These are phyloP conservation scores for Chamaea fasciata DNA, from an alignment of 2,113 vertebrate genomes.

Conservation along the genomic window DNA sequence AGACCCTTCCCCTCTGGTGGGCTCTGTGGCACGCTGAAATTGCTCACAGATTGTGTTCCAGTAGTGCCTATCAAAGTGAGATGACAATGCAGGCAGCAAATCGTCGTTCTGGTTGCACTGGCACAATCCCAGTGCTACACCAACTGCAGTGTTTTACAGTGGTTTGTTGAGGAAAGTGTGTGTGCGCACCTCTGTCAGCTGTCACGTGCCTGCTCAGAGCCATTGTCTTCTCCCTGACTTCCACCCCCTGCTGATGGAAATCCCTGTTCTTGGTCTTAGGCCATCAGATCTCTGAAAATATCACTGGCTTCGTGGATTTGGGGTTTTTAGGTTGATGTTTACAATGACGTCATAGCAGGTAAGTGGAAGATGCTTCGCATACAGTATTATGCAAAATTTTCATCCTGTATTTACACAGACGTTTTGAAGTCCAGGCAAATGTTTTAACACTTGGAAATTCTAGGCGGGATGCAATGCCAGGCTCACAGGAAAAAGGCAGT, in stretches of 20 bases:
- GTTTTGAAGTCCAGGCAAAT: background rate
- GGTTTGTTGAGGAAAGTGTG: background rate
- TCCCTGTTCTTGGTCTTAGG: background rate
- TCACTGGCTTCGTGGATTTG: background rate
- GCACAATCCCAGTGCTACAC: background rate
- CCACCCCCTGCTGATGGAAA: background rate
- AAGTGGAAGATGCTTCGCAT: background rate
- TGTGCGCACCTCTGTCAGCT: background rate
- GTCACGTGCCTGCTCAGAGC: background rate
- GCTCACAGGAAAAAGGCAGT: background rate
- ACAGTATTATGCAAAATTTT: background rate
- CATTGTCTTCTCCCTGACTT: background rate
- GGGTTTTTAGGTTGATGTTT: background rate
- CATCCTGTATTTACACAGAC: background rate
- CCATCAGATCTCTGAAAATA: background rate
- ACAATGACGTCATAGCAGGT: background rate
- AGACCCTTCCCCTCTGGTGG: background rate
- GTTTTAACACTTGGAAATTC: background rate
- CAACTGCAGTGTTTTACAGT: background rate
- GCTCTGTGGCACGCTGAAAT: constrained; percentile 20
- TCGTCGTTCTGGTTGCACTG: background rate
- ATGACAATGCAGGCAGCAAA: background rate
- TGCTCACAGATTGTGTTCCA: background rate
- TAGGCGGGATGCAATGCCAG: background rate
- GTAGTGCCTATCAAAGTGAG: background rate